These are phyloP conservation scores for Oreochromis mossambicus DNA, from an alignment of 2,797 vertebrate species.

Conservation along the genomic window DNA sequence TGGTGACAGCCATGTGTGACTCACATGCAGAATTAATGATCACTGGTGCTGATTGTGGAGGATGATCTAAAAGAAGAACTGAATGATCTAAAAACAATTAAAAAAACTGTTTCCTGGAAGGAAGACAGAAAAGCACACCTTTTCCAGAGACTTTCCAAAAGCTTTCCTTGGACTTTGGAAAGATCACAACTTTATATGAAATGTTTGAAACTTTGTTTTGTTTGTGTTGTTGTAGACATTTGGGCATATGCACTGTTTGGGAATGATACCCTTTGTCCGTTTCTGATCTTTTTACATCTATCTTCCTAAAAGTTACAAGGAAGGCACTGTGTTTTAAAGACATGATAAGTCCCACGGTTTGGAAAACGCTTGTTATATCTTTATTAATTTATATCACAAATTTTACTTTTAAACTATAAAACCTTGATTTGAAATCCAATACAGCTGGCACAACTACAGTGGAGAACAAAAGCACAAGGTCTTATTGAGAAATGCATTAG, in stretches of 20 bases:
- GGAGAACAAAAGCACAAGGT: not conserved
- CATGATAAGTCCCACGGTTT: not conserved
- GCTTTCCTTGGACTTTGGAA: not conserved
- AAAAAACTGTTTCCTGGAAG: not conserved
- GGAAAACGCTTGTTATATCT: not conserved
- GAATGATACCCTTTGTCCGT: not conserved
- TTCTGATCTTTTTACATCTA: not conserved
- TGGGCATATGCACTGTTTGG: not conserved
- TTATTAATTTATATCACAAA: not conserved
- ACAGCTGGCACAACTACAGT: not conserved
- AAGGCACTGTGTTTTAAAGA: not conserved
- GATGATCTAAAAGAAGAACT: not conserved
- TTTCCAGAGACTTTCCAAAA: not conserved
- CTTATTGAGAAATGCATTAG: not conserved
- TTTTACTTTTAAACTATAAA: not conserved
- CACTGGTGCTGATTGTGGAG: not conserved
- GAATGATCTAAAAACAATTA: fast-evolving
- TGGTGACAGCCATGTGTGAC: not conserved
- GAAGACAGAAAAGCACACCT: not conserved
- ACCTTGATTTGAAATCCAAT: not conserved
- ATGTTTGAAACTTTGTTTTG: not conserved
- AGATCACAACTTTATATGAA: not conserved
- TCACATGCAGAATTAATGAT: not conserved
- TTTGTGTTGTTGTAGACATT: not conserved
- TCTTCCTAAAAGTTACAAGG: not conserved